A percentile compares a stretch with the other conserved stretches of the same genome.
Conservation (phyloP, 2,888 invertebrate species). For the Philereme transversata region DNA sequence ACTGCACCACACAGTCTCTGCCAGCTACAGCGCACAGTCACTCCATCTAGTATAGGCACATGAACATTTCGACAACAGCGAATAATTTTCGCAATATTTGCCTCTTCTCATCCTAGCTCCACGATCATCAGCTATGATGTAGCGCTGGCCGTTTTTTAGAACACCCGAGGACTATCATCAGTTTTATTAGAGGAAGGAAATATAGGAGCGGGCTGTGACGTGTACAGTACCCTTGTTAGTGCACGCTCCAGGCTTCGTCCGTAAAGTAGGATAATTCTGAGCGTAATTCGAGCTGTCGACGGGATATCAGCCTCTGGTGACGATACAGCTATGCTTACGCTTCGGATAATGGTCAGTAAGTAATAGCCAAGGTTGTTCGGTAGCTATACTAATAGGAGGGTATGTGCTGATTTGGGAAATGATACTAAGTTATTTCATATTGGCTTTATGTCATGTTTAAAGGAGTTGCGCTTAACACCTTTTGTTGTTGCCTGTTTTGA, state of each 20-base stretch:
- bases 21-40: no score
- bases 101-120: conserved; percentile 37
- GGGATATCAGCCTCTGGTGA: conserved; percentile 73
- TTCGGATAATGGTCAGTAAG: conserved; percentile 64
- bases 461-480: no score
- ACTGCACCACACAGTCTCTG: no score
- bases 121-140: conserved; percentile 48
- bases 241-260: conserved; percentile 56
- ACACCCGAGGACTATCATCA: conserved; percentile 66
- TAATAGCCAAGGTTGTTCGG: conserved; percentile 78
- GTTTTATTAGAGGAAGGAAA: conserved; percentile 71
- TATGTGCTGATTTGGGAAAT: not conserved
- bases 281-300: conserved; percentile 76
- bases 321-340: conserved; percentile 60
- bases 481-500: no score
- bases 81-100: not conserved
- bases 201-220: conserved; percentile 65
- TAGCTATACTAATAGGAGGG: conserved; percentile 74
- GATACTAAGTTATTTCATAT: no score
- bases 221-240: conserved; percentile 65
- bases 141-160: conserved; percentile 68
- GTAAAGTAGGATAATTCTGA: conserved; percentile 72
- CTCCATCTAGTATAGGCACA: no score
- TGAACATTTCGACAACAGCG: no score
- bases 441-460: no score